Conservation (phyloP, 2,888 invertebrate genomes). For the Zaprionus obscuricornis region DNA sequence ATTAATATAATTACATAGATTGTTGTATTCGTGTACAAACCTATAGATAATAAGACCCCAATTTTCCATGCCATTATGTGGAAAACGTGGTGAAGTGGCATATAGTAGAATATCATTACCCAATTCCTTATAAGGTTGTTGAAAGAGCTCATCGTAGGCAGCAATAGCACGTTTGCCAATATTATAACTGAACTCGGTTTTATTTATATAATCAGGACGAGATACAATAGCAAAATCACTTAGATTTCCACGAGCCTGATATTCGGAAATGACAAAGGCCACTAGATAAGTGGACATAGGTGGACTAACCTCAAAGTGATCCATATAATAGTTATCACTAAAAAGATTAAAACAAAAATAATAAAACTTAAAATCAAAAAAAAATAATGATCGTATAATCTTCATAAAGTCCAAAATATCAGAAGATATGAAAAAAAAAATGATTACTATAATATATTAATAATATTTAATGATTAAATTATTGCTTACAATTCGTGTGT, state of each 20-base stretch:
- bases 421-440: no score
- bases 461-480: neutral
- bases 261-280: slow-evolving; percentile 89
- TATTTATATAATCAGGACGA: slow-evolving; percentile 87
- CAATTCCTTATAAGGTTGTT: slow-evolving; percentile 85
- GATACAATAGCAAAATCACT: slow-evolving; percentile 85
- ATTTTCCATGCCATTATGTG: slow-evolving; percentile 93
- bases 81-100: slow-evolving; percentile 90
- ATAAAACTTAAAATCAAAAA: no score
- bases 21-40: slow-evolving; percentile 84
- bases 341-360: slow-evolving; percentile 9
- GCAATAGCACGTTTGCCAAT: slow-evolving; percentile 48
- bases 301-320: slow-evolving; percentile 82
- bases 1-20: neutral
- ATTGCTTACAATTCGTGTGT: slow-evolving; percentile 52
- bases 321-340: slow-evolving; percentile 58
- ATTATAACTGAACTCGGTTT: slow-evolving; percentile 86
- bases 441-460: no score
- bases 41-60: slow-evolving; percentile 94
- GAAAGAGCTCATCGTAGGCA: slow-evolving; percentile 87
- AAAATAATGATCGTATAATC: no score
- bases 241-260: slow-evolving; percentile 67
- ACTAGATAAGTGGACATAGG: slow-evolving; percentile 91
- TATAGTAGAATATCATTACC: slow-evolving; percentile 89
- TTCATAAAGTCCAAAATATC: no score